Conservation (phyloP, 2,888 invertebrate species). For the Phyllotreta cruciferae region DNA sequence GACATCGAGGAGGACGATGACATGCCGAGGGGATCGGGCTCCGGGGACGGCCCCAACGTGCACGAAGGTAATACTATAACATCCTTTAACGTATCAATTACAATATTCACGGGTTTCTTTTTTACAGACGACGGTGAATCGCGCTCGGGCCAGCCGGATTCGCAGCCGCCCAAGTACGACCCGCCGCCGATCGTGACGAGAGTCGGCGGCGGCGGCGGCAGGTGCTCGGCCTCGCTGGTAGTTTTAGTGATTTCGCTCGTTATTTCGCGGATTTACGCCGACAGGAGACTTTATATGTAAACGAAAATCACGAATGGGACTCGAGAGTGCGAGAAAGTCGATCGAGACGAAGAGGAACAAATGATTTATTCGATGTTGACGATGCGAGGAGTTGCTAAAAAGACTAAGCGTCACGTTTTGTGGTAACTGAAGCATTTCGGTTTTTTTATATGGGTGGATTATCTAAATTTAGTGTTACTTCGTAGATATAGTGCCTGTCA, state of each 20-base stretch:
- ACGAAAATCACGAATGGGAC: slow-evolving; percentile 17
- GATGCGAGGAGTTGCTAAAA: background rate
- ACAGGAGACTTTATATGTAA: slow-evolving; percentile 26
- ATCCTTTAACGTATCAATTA: background rate
- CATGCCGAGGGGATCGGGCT: slow-evolving; percentile 56
- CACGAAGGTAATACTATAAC: slow-evolving; percentile 31
- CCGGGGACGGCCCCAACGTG: slow-evolving; percentile 51
- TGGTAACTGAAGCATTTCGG: slow-evolving; percentile 7
- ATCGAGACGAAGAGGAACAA: slow-evolving; percentile 11
- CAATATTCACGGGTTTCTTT: background rate
- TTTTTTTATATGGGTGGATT: slow-evolving; percentile 1
- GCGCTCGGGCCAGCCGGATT: slow-evolving; percentile 23
- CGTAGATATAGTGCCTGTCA: too few species aligned
- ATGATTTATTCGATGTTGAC: slow-evolving; percentile 20
- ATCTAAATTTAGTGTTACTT: too few species aligned
- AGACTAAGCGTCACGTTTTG: too few species aligned
- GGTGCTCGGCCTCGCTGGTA: slow-evolving; percentile 6
- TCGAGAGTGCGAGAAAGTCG: slow-evolving; percentile 12
- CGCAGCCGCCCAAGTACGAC: slow-evolving; percentile 30
- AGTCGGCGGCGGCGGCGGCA: slow-evolving; percentile 20
- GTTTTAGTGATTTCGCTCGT: slow-evolving; percentile 21
- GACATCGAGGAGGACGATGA: slow-evolving; percentile 63
- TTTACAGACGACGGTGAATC: slow-evolving; percentile 29
- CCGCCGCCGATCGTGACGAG: slow-evolving; percentile 32
- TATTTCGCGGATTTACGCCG: slow-evolving; percentile 13